phyloP scores from a whole-genome alignment of 2,888 invertebrate species.

The Galerucella pusilla region DNA sequence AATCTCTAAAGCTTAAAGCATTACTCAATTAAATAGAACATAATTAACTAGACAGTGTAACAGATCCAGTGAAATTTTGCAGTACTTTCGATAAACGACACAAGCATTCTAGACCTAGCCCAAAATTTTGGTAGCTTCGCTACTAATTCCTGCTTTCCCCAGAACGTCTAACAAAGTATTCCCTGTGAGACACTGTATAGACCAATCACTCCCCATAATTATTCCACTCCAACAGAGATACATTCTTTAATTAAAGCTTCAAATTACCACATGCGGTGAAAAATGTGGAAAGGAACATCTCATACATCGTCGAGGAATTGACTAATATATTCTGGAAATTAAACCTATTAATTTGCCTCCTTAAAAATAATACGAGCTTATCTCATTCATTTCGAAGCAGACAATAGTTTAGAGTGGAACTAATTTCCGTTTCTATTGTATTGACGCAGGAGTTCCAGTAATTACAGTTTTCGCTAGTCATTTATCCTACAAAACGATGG shows the following conservation, averaged over 20 bases:
- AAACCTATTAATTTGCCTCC: neutral
- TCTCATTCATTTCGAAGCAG: conserved; percentile 22
- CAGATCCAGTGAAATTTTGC: too few species aligned
- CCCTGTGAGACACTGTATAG: too few species aligned
- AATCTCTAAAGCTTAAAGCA: too few species aligned
- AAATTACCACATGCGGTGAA: neutral
- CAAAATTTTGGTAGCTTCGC: too few species aligned
- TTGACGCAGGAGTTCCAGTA: conserved; percentile 70
- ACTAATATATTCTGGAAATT: neutral
- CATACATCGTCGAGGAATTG: neutral
- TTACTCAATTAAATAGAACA: too few species aligned
- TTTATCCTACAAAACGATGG: conserved; percentile 73
- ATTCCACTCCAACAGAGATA: too few species aligned
- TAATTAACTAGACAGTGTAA: too few species aligned
- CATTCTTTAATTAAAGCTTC: neutral
- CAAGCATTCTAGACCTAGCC: too few species aligned
- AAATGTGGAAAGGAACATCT: neutral
- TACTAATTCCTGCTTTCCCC: too few species aligned
- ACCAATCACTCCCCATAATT: too few species aligned
- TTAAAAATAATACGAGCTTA: conserved; percentile 22
- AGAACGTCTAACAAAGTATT: too few species aligned
- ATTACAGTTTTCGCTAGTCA: conserved; percentile 75
- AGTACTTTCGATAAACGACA: too few species aligned
- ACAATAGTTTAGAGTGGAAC: conserved; percentile 23
- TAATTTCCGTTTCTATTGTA: conserved; percentile 35